phyloP scores from a whole-genome alignment of 2,888 invertebrate species.

The Trachelus troglodyta region DNA sequence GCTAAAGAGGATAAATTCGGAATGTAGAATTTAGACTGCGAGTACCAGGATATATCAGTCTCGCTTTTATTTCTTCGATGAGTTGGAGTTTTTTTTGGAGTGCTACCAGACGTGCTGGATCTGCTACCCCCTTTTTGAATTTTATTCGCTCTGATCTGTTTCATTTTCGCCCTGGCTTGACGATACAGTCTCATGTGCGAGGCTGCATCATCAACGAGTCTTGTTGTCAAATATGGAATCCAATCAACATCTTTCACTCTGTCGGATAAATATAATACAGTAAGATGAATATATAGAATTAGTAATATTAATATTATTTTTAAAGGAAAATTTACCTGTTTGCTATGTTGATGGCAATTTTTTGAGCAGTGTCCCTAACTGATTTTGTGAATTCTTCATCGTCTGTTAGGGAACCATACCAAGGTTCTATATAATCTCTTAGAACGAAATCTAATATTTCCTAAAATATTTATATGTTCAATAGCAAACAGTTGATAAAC shows the following conservation, averaged over 20 bases:
- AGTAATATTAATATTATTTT: neutral
- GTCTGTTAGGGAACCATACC: conserved; percentile 76
- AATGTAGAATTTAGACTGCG: conserved; percentile 75
- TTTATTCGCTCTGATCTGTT: conserved; percentile 47
- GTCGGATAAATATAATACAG: conserved; percentile 22
- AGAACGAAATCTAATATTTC: conserved; percentile 85
- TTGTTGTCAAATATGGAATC: conserved; percentile 88
- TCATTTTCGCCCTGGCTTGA: conserved; percentile 73
- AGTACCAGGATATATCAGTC: conserved; percentile 77
- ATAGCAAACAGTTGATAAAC: neutral
- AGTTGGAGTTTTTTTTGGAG: conserved; percentile 66
- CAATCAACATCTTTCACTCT: conserved; percentile 88
- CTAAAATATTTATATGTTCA: conserved; percentile 34
- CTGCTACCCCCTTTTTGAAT: conserved; percentile 54
- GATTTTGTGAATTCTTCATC: conserved; percentile 81
- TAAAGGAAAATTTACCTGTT: conserved; percentile 64
- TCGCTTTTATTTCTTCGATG: conserved; percentile 81
- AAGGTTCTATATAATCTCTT: conserved; percentile 84
- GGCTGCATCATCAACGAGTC: conserved; percentile 90
- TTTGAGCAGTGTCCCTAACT: conserved; percentile 77
- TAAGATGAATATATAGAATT: neutral
- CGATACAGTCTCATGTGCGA: conserved; percentile 89
- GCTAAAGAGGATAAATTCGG: conserved; percentile 58
- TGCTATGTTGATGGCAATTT: conserved; percentile 75
- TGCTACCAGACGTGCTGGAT: conserved; percentile 59